phyloP scores from a whole-genome alignment of 2,797 vertebrate species.

The Muscicapa comitata region DNA sequence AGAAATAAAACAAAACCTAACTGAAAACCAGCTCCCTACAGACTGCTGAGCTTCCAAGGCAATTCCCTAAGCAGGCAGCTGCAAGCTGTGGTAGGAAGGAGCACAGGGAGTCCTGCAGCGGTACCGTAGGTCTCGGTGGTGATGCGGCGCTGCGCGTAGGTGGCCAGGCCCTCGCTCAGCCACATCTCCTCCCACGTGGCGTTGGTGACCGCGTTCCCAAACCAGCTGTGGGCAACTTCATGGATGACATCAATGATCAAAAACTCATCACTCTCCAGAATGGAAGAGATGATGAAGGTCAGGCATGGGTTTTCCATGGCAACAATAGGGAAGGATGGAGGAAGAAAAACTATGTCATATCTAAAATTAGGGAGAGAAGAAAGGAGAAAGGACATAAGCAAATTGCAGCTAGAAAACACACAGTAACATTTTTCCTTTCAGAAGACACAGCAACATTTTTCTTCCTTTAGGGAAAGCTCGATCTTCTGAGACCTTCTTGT shows the following conservation, averaged over 20 bases:
- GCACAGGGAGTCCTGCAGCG: neutral
- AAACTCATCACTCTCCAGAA: conserved; percentile 95
- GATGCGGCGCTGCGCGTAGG: conserved; percentile 94
- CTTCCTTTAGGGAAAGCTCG: neutral
- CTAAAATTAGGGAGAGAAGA: conserved; percentile 61
- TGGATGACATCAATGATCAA: conserved; percentile 93
- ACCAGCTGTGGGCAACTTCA: conserved; percentile 96
- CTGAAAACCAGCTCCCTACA: neutral
- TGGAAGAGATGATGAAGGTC: conserved; percentile 97
- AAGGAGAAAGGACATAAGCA: neutral
- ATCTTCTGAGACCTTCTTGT: neutral
- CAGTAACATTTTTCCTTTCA: neutral
- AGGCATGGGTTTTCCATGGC: conserved; percentile 99
- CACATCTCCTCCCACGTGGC: conserved; percentile 99
- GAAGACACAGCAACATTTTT: neutral
- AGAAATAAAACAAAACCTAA: neutral
- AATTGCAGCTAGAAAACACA: neutral
- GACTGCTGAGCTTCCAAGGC: neutral
- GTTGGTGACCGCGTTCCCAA: conserved; percentile 94
- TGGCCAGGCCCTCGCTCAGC: conserved; percentile 95
- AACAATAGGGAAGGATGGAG: conserved; percentile 95
- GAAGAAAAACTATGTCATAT: conserved; percentile 96
- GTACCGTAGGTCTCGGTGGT: conserved; percentile 90
- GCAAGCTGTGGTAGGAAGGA: neutral
- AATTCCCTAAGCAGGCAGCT: neutral